These are phyloP conservation scores for Magallana ariakensis DNA, from an alignment of 1,140 invertebrate species.

Conservation along the genomic window DNA sequence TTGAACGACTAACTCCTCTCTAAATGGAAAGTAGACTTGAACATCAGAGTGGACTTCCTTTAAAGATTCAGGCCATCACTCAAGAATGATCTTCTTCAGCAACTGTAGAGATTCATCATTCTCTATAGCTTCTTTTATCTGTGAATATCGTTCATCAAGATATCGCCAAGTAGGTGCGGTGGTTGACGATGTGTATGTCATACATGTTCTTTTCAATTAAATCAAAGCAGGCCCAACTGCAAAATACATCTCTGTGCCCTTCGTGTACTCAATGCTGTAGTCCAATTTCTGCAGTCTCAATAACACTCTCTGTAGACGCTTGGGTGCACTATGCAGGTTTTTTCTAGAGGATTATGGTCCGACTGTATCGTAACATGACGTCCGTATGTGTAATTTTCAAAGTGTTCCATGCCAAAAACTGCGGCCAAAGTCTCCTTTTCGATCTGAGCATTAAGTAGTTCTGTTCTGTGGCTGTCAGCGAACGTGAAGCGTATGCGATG, in stretches of 20 bases:
- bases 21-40: no score
- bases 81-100: no score
- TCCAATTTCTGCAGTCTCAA: slow-evolving; percentile 42
- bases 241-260: slow-evolving; percentile 6
- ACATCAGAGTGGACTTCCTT: no score
- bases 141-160: no score
- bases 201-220: slow-evolving; percentile 11
- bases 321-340: neutral
- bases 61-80: no score
- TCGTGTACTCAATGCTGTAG: neutral
- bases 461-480: slow-evolving; percentile 18
- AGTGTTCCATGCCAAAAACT: slow-evolving; percentile 41
- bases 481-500: slow-evolving; percentile 15
- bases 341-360: slow-evolving; percentile 53
- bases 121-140: neutral
- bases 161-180: no score
- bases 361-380: slow-evolving; percentile 46
- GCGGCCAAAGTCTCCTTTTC: slow-evolving; percentile 60
- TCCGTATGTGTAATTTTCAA: slow-evolving; percentile 52
- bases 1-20: no score
- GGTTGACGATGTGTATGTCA: neutral
- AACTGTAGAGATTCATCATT: neutral
- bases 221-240: slow-evolving; percentile 35
- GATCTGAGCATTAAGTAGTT: slow-evolving; percentile 59
- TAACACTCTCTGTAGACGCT: slow-evolving; percentile 31